phyloP scores from a whole-genome alignment of 2,113 vertebrate species.

The Clarias batrachus region DNA sequence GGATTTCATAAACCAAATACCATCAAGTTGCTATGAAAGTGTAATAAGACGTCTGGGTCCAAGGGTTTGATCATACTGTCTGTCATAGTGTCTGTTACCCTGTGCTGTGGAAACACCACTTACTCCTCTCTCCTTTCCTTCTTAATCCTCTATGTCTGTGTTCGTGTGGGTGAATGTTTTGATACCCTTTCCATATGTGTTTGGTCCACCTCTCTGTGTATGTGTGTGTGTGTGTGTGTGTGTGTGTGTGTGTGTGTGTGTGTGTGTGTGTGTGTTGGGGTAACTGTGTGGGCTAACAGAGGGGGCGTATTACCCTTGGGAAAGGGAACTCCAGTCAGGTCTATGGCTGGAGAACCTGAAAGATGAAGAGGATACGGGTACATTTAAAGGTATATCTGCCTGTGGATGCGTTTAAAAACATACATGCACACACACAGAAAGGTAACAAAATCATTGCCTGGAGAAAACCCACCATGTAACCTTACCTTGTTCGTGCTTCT shows the following conservation, averaged over 20 bases:
- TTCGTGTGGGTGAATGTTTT: conserved; percentile 50
- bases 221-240: not conserved
- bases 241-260: conserved; percentile 45
- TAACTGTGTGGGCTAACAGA: conserved; percentile 81
- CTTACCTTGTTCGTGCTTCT: not conserved
- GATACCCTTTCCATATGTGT: conserved; percentile 72
- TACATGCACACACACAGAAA: not conserved
- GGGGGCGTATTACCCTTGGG: conserved; percentile 92
- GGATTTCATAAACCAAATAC: not conserved
- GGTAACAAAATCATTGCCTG: conserved; percentile 21
- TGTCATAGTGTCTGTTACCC: conserved; percentile 29
- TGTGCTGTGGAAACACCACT: conserved; percentile 34
- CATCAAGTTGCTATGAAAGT: not conserved
- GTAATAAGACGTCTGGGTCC: not conserved
- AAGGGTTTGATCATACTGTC: not conserved
- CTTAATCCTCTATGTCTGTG: conserved; percentile 23
- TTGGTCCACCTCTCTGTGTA: not conserved
- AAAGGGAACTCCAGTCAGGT: conserved; percentile 87
- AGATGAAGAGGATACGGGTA: conserved; percentile 88
- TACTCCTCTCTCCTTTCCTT: conserved; percentile 39
- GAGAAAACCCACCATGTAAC: conserved; percentile 14
- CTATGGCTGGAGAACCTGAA: conserved; percentile 85
- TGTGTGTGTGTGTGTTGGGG: conserved; percentile 53
- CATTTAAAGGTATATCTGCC: conserved; percentile 85
- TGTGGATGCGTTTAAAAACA: conserved; percentile 57